Percentiles rank a stretch among this genome's conserved stretches.
phyloP scores from a whole-genome alignment of 2,113 vertebrate genomes.

The Onychostruthus taczanowskii region DNA sequence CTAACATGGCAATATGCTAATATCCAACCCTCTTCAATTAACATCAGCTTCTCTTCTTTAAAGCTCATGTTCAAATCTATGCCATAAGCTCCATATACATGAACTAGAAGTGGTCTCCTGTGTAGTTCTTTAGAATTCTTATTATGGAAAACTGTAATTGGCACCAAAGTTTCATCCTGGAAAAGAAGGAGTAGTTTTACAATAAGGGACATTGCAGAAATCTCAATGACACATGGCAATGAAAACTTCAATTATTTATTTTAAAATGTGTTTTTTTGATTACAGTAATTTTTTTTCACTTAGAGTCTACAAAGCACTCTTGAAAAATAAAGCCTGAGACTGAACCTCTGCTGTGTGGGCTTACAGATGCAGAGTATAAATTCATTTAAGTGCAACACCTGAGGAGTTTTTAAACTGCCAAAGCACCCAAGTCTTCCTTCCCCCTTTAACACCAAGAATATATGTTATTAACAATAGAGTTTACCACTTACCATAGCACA shows the following conservation, averaged over 20 bases:
- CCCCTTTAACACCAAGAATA: constrained; percentile 26
- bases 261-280: constrained; percentile 63
- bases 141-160: constrained; percentile 88
- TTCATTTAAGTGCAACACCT: constrained; percentile 69
- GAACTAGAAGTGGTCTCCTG: constrained; percentile 84
- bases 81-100: constrained; percentile 96
- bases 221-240: constrained; percentile 57
- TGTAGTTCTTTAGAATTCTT: constrained; percentile 69
- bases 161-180: constrained; percentile 89
- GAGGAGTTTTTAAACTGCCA: constrained; percentile 60
- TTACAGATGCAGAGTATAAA: constrained; percentile 44
- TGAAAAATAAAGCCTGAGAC: constrained; percentile 54
- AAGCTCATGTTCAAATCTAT: constrained; percentile 90
- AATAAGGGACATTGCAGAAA: constrained; percentile 61
- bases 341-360: constrained; percentile 56
- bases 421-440: constrained; percentile 39
- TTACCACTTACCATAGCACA: constrained; percentile 46
- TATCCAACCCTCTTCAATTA: constrained; percentile 91
- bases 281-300: constrained; percentile 70
- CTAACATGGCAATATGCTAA: constrained; percentile 96
- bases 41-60: constrained; percentile 84
- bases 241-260: constrained; percentile 72
- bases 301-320: constrained; percentile 58
- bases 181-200: constrained; percentile 65
- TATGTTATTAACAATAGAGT: constrained; percentile 54